A percentile compares a stretch with the other conserved stretches of the same genome.
phyloP scores from a whole-genome alignment of 2,113 vertebrate genomes.

The Macroglossus sobrinus region DNA sequence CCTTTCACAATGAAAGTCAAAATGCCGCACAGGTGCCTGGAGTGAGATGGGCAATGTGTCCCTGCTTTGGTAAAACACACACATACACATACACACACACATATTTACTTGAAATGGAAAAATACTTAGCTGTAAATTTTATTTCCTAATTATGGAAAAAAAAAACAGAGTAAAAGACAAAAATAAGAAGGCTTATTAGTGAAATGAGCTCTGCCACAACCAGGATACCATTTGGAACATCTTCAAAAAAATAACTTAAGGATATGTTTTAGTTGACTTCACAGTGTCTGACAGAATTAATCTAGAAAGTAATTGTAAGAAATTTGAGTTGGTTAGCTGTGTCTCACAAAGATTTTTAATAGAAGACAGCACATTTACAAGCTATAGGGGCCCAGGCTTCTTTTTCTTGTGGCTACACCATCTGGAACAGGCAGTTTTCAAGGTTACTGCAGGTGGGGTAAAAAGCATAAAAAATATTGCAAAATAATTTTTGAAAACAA shows the following conservation, averaged over 20 bases:
- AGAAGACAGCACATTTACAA: not conserved
- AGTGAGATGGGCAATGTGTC: not conserved
- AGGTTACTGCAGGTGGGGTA: not conserved
- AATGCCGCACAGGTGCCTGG: not conserved
- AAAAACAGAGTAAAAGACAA: not conserved
- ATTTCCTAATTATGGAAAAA: not conserved
- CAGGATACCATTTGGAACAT: not conserved
- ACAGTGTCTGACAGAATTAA: not conserved
- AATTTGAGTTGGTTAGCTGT: not conserved
- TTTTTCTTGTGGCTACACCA: not conserved
- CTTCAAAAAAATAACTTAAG: not conserved
- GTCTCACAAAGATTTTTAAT: not conserved
- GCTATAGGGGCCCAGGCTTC: too few species aligned
- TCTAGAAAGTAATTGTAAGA: not conserved
- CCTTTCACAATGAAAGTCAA: not conserved
- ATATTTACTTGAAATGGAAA: not conserved
- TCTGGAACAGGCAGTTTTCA: not conserved
- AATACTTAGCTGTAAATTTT: not conserved
- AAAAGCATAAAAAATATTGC: not conserved
- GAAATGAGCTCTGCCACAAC: not conserved
- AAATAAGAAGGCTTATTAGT: not conserved
- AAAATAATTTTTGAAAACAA: not conserved
- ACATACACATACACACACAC: not conserved
- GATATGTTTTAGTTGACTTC: not conserved
- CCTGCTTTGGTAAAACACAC: not conserved